phyloP scores from a whole-genome alignment of 2,797 vertebrate genomes.

The Ciconia nigra region DNA sequence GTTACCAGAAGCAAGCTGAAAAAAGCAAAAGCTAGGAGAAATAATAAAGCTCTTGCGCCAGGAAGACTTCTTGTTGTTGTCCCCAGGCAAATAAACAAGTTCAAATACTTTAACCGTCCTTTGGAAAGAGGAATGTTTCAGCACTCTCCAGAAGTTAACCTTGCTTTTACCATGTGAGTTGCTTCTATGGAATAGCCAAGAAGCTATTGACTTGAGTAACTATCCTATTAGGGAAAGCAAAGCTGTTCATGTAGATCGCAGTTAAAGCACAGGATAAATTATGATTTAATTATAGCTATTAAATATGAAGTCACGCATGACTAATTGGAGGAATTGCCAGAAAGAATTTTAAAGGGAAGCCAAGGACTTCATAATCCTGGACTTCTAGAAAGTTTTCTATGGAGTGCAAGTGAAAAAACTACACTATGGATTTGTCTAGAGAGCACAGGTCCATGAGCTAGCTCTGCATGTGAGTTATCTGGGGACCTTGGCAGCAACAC shows the following conservation, averaged over 20 bases:
- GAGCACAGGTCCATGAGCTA: not conserved
- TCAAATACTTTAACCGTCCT: not conserved
- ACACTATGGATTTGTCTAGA: not conserved
- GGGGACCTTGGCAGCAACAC: not conserved
- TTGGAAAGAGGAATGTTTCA: not conserved
- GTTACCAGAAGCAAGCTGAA: not conserved
- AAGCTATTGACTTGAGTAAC: not conserved
- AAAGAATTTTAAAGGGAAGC: not conserved
- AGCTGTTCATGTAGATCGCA: not conserved
- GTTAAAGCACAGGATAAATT: not conserved
- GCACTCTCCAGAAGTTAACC: not conserved
- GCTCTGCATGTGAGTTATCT: not conserved
- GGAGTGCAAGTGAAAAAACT: not conserved
- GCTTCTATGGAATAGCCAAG: not conserved
- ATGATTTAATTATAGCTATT: constrained; percentile 24
- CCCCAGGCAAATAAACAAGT: not conserved
- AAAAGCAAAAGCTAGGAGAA: not conserved
- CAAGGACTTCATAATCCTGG: not conserved
- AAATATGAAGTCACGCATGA: not conserved
- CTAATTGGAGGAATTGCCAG: not conserved
- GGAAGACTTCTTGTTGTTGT: not conserved
- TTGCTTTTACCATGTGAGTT: not conserved
- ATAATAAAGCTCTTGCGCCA: not conserved
- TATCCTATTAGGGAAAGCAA: not conserved
- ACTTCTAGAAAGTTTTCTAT: not conserved